Evolutionary conservation across 1,140 invertebrate genomes (phyloP), one percentile per base, ranked within the genome.

Genomic region (Cotesia vestalis): DNA sequence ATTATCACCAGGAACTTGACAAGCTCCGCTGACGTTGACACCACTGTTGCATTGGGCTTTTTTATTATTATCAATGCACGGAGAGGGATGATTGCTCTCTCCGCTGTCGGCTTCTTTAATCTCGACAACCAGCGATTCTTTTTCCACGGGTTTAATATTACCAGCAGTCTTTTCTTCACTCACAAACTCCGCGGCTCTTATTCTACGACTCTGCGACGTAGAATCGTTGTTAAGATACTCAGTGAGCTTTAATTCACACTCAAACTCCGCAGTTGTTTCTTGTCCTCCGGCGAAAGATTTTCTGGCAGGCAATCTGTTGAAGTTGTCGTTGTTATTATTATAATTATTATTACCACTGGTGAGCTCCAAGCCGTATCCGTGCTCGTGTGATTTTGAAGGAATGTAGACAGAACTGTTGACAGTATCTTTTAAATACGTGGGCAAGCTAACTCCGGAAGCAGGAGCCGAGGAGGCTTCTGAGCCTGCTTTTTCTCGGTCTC

Each of bases 71-170:
- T 86, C 85, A 0, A 84, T 83, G 73, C 83, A 87, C 11, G 85
- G 84, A 0, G 86, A 86, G 27, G 82, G 81, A 70, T 85, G 83
- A 1, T 82, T 81, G 17, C 84, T 87, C 70, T 87, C 85, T 0
- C 84, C 85, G 40, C 85, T 86, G 60, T 87, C 85, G 0, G 81
- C 80, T 66, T 87, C 85, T 55, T 87, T 87, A 3, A 87, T 85
- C 61, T 87, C 85, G 5, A 87, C 85, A 0, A 76, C 81, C 1
- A 86, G 69, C 4, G 83, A 78, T 35, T 87, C 85, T 46, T 87
- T 86, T 3, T 85, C 81, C 8, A 75, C 73, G 34, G n/a, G n/a
- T 60, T 61, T 76, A 71, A 27, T 27, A 27, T 2, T 27, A 1
- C 63, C 60, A 73, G 71, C 17, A 46, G 62, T 4, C 75, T 79